phyloP scores from a whole-genome alignment of 35 echinoderm and acorn worm genomes.

The Lytechinus pictus region DNA sequence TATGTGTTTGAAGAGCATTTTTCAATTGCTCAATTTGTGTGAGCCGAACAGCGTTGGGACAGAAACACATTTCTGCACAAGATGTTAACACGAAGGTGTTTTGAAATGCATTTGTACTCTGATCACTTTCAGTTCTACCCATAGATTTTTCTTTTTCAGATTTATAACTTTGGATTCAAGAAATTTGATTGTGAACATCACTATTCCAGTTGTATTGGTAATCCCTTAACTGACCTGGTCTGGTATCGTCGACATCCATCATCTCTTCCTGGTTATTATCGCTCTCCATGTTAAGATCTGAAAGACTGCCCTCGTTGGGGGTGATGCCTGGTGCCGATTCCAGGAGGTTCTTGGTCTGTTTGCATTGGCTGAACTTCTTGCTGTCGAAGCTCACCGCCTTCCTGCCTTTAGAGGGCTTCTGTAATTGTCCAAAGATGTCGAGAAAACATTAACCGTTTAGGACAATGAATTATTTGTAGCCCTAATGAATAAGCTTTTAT shows the following conservation, averaged over 20 bases:
- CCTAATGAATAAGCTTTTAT: too few species aligned
- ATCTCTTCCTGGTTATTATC: slow-evolving; percentile 59
- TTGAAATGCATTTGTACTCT: too few species aligned
- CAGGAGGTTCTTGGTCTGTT: slow-evolving; percentile 67
- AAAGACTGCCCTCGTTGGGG: slow-evolving; percentile 59
- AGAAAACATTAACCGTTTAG: background rate
- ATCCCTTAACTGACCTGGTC: slow-evolving; percentile 57
- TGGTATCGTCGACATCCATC: slow-evolving; percentile 65
- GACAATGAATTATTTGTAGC: too few species aligned
- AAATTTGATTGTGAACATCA: too few species aligned
- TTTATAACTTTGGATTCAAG: too few species aligned
- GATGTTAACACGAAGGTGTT: too few species aligned
- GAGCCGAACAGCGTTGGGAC: too few species aligned
- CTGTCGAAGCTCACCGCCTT: slow-evolving; percentile 92
- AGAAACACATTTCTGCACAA: too few species aligned
- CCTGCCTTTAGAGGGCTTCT: slow-evolving; percentile 88
- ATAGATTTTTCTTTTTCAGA: too few species aligned
- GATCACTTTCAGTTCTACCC: too few species aligned
- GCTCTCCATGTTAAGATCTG: slow-evolving; percentile 59
- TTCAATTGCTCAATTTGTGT: too few species aligned
- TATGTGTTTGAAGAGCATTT: too few species aligned
- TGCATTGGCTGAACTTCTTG: slow-evolving; percentile 72
- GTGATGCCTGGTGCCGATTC: slow-evolving; percentile 47
- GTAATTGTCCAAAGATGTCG: background rate
- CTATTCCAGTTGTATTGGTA: background rate